Evolutionary conservation across 2,888 invertebrate species (phyloP), one percentile per base, ranked within the genome.

Genomic region (Leptopilina myrica): DNA sequence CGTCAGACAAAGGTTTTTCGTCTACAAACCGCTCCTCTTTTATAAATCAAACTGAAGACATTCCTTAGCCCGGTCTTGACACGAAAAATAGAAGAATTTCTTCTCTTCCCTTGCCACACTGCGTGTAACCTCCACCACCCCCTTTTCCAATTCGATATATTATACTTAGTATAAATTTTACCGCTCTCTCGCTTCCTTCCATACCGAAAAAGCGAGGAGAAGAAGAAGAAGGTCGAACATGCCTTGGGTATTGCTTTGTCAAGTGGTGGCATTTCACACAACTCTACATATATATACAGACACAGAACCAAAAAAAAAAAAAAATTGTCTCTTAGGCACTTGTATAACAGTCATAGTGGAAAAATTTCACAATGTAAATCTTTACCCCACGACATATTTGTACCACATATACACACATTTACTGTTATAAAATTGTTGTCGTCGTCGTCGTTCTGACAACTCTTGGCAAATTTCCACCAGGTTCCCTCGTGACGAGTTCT

Each of bases 381-480:
- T 26, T 49, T n/a, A n/a, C 78, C 20, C 40, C 62, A 64, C 69
- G 56, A 46, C 64, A 49, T 59, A 59, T 59, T 69, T 67, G 62
- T 62, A 77, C 67, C 56, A 64, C 33, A 40, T 67, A 20, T 56
- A 46, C 9, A 46, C 9, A 46, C 9, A 46, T 46, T 9, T 46
- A 76, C 49, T 78, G 78, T 76, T 76, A 78, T 66, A 43, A 43
- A 6, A 8, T 76, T 78, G 76, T 20, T 1, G 20, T 76, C 78
- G 69, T 79, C 81, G 79, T 80, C 78, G 69, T 79, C 81, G 80
- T 80, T 77, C 80, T 84, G 84, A 86, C 86, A 49, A 84, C 86
- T 86, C 85, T 87, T 89, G 89, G 88, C 89, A 88, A 88, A 88
- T 88, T 88, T 88, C 88, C 89, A 89, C 83, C 80, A 76, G 79